These are phyloP conservation scores for Nansenia antarctica DNA, from an alignment of 2,113 vertebrate species.

Conservation along the genomic window DNA sequence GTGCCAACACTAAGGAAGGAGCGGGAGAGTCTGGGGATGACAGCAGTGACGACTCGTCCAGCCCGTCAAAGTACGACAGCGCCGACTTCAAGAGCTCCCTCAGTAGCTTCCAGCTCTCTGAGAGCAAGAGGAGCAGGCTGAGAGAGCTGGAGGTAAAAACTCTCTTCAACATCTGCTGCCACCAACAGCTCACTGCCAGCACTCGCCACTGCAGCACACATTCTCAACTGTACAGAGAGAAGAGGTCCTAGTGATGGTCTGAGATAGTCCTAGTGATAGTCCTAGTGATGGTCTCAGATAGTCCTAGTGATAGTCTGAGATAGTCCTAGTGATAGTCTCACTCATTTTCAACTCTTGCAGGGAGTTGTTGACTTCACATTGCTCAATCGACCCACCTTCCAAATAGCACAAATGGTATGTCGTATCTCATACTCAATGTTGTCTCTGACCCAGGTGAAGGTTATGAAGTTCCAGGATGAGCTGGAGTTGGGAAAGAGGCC, in stretches of 20 bases:
- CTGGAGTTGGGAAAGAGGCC: constrained; percentile 75
- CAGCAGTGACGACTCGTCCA: constrained; percentile 68
- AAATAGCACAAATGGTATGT: background rate
- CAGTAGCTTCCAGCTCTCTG: constrained; percentile 74
- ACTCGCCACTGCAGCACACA: background rate
- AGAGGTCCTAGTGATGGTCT: no score
- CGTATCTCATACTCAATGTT: background rate
- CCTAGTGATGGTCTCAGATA: no score
- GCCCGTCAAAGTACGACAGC: constrained; percentile 68
- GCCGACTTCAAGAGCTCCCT: constrained; percentile 74
- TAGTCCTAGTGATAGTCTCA: no score
- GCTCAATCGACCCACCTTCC: background rate
- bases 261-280: no score
- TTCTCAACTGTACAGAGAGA: no score
- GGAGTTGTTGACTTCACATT: background rate
- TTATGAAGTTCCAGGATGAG: constrained; percentile 81
- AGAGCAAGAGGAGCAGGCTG: constrained; percentile 76
- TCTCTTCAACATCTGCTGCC: background rate
- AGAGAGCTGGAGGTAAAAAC: constrained; percentile 77
- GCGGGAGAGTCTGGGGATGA: constrained; percentile 61
- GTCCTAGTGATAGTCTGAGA: no score
- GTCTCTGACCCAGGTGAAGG: constrained; percentile 68
- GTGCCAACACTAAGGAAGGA: constrained; percentile 59
- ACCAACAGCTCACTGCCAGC: background rate
- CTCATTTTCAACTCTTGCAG: background rate